These are phyloP conservation scores for Okapia johnstoni DNA, from an alignment of 2,113 vertebrate species.

Conservation along the genomic window DNA sequence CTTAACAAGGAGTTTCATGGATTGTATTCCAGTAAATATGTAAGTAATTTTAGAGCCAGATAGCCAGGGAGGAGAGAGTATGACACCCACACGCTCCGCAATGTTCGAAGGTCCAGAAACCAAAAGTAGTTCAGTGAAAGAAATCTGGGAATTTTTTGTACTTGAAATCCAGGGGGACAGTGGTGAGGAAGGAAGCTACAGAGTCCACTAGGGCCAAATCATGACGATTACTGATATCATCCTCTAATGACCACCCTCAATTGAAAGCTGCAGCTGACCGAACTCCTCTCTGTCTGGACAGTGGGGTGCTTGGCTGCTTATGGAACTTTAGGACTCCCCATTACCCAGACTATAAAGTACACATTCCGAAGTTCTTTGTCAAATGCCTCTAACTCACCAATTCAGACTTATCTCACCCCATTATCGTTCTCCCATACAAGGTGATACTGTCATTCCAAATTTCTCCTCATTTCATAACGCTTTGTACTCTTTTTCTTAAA, in stretches of 20 bases:
- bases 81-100: rapidly evolving
- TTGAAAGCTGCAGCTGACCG: not conserved
- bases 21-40: not conserved
- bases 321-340: not conserved
- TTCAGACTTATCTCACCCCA: not conserved
- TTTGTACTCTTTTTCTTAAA: not conserved
- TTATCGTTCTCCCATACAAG: not conserved
- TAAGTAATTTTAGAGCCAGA: not conserved
- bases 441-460: not conserved
- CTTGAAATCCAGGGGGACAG: not conserved
- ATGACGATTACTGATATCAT: not conserved
- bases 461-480: not conserved
- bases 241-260: too few relatives aligned
- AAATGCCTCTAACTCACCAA: not conserved
- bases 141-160: not conserved
- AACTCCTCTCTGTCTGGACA: not conserved
- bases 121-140: not conserved
- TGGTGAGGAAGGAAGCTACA: not conserved
- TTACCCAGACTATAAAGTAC: not conserved
- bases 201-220: not conserved
- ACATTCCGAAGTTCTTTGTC: not conserved
- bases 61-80: not conserved
- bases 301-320: not conserved
- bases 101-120: not conserved
- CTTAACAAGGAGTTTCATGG: not conserved